Base-by-base conservation (phyloP, 2,888 invertebrate genomes). In the Sepiola atlantica region DNA sequence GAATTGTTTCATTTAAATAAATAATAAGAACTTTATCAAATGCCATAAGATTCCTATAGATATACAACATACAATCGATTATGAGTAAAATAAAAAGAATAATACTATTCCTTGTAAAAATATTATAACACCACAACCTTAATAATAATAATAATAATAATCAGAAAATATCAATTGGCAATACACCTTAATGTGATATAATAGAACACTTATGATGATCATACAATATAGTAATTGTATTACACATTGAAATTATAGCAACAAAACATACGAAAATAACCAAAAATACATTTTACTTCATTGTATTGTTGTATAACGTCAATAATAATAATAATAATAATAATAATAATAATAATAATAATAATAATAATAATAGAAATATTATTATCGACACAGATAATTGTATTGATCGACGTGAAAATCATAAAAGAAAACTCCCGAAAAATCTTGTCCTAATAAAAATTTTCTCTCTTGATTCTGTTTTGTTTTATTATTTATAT, bases 381-480 rank as follows among this genome's bases (percentile, higher is more conserved):
- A 77, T 77, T 77, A 77, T 77, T 77, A 77, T 77, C 77, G 77
- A 77, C 77, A 32, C 77, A n/a, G 77, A 77, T 77, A 77, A 77
- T 77, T 77, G 77, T 77, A 77, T 77, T 77, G 77, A 77, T 77
- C 77, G n/a, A 77, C 77, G n/a, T 77, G 77, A 77, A 77, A 77
- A n/a, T 77, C 77, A 77, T 77, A 77, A 77, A 77, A 77, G 77
- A 77, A 77, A 77, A 77, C 77, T 77, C 77, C 77, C 77, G 77
- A 77, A 77, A 45, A 77, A 77, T 77, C 77, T 77, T 77, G 77
- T 77, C 77, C 77, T 77, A 77, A 77, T 77, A 77, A 77, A 77
- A 77, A n/a, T 16, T 77, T 77, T 77, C 77, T 77, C 77, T 77
- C 77, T 77, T 77, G n/a, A n/a, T 14, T n/a, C n/a, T 77, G 77